Evolutionary conservation across 1,140 invertebrate genomes (phyloP).

Genomic region (Drosophila mojavensis): DNA sequence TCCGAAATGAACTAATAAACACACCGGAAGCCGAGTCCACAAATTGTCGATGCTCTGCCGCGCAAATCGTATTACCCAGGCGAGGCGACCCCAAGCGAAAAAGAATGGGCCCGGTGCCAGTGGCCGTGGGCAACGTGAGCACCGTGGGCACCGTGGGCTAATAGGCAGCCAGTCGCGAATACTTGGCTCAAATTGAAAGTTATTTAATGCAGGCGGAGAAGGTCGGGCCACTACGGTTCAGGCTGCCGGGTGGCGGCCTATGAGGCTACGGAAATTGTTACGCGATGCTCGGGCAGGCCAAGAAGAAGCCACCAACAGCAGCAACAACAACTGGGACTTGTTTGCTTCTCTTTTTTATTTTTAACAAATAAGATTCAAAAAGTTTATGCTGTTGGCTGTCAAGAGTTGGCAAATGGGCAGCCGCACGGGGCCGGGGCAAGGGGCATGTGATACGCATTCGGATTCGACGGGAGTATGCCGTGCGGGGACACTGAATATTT

Average conservation of each 20-base stretch:
- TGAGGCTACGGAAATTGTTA: conserved; percentile 71
- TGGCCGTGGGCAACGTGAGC: conserved; percentile 2
- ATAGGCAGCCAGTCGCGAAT: conserved; percentile 64
- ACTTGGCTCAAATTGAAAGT: conserved; percentile 77
- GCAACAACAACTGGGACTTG: conserved; percentile 31
- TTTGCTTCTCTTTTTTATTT: conserved; percentile 42
- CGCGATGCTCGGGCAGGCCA: conserved; percentile 52
- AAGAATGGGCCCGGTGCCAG: conserved; percentile 18
- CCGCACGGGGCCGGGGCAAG: background rate
- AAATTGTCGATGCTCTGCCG: conserved; percentile 61
- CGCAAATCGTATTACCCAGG: conserved; percentile 38
- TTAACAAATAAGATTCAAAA: conserved; percentile 74
- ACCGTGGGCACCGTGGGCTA: conserved; percentile 26
- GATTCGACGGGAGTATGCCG: conserved; percentile 25
- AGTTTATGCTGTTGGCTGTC: conserved; percentile 75
- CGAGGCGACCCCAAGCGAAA: conserved; percentile 11
- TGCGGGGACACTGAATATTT: conserved; percentile 62
- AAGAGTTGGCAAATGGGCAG: conserved; percentile 61
- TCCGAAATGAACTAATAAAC: conserved; percentile 65
- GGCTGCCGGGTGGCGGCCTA: conserved; percentile 30
- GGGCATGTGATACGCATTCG: conserved; percentile 45
- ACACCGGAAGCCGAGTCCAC: conserved; percentile 49
- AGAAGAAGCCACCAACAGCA: conserved; percentile 50
- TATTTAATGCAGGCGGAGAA: conserved; percentile 64
- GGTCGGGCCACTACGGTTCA: conserved; percentile 12